These are phyloP conservation scores for Drosophila mauritiana DNA, from an alignment of 1,140 invertebrate genomes.

Conservation along the genomic window DNA sequence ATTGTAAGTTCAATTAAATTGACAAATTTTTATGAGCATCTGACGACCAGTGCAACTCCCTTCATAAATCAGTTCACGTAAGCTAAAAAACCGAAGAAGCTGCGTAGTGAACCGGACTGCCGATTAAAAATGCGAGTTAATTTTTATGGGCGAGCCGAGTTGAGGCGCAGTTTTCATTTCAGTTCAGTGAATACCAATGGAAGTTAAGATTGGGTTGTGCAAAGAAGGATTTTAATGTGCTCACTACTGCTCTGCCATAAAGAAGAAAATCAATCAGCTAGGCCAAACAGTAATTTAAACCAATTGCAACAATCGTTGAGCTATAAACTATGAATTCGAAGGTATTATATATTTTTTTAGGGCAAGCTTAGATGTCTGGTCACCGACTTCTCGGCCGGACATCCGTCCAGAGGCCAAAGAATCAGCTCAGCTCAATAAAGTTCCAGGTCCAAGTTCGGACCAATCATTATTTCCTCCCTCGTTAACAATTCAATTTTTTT, in stretches of 20 bases:
- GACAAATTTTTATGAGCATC: conserved; percentile 78
- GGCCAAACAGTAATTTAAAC: conserved; percentile 16
- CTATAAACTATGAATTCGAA: conserved; percentile 3
- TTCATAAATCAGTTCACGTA: conserved; percentile 59
- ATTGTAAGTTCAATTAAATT: conserved; percentile 79
- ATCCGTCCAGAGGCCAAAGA: conserved; percentile 17
- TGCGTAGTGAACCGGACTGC: conserved; percentile 29
- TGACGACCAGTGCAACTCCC: conserved; percentile 17
- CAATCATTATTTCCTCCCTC: conserved; percentile 13
- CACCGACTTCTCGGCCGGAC: conserved; percentile 24
- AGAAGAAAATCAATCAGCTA: not conserved
- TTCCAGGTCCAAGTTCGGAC: conserved; percentile 38
- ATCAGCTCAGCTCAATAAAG: conserved; percentile 25
- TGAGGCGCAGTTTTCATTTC: conserved; percentile 39
- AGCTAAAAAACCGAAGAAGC: conserved; percentile 1
- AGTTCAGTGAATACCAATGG: conserved; percentile 1
- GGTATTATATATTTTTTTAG: not conserved
- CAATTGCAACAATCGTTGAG: conserved; percentile 4
- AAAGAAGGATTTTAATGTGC: not conserved
- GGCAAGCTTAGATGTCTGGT: not conserved
- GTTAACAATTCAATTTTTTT: conserved; percentile 43
- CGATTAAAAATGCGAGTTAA: conserved; percentile 76
- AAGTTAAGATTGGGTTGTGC: conserved; percentile 7
- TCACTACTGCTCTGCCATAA: not conserved
- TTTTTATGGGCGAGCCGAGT: conserved; percentile 73